Percentiles rank a stretch among this genome's conserved stretches.
These are phyloP conservation scores for Malthinus flaveolus DNA, from an alignment of 2,888 invertebrate genomes.

Conservation along the genomic window DNA sequence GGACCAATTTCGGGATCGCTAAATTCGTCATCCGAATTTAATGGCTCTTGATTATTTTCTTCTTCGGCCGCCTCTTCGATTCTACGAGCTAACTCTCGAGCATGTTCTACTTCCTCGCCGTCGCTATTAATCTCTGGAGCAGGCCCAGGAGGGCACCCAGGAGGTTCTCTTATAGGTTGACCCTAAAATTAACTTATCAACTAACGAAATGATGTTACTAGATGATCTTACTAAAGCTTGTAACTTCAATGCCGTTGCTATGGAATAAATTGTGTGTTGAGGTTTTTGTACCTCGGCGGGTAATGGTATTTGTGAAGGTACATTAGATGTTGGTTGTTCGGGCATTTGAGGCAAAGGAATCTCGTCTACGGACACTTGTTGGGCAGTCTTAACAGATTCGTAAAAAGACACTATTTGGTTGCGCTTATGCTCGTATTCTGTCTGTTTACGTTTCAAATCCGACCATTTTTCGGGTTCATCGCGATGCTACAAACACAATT, in stretches of 20 bases:
- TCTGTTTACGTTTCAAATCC: conserved; percentile 86
- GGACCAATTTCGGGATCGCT: conserved; percentile 21
- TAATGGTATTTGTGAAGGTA: conserved; percentile 48
- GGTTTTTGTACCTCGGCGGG: conserved; percentile 50
- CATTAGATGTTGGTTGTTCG: conserved; percentile 49
- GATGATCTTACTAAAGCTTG: conserved; percentile 47
- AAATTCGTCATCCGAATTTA: conserved; percentile 27
- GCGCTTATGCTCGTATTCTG: conserved; percentile 89
- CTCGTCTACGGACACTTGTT: conserved; percentile 93
- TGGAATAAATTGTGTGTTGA: conserved; percentile 54
- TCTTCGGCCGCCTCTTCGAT: conserved; percentile 58
- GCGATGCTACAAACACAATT: conserved; percentile 69
- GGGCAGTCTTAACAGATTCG: conserved; percentile 94
- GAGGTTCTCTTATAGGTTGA: conserved; percentile 66
- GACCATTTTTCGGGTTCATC: conserved; percentile 95
- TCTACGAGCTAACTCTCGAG: conserved; percentile 34
- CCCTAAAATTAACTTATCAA: conserved; percentile 48
- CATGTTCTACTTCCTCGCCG: conserved; percentile 56
- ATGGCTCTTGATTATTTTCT: conserved; percentile 43
- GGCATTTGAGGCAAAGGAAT: conserved; percentile 86
- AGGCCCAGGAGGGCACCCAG: conserved; percentile 86
- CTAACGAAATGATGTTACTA: conserved; percentile 4
- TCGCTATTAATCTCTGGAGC: conserved; percentile 74
- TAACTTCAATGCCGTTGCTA: conserved; percentile 53
- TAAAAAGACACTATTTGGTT: conserved; percentile 88